Evolutionary conservation across 2,113 vertebrate species (phyloP).

Genomic region (Microcebus lehilahytsara): DNA sequence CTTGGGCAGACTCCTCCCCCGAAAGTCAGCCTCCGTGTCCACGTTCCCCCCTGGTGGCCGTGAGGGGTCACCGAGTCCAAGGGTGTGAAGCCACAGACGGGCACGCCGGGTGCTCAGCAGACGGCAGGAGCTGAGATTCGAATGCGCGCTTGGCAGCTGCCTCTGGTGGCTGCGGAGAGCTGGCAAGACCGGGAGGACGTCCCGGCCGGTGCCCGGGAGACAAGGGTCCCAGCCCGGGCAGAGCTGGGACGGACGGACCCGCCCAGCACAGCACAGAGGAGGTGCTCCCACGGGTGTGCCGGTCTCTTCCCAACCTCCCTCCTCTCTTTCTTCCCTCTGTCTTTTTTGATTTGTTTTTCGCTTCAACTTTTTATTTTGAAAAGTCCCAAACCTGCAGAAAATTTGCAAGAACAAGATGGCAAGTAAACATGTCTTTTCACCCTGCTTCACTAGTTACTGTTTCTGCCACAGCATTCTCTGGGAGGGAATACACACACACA

Average conservation of each 20-base stretch:
- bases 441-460: background rate
- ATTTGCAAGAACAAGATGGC: background rate
- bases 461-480: background rate
- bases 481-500: too few relatives aligned
- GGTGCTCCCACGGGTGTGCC: background rate
- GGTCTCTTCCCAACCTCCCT: background rate
- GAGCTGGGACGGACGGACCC: background rate
- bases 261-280: background rate
- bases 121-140: too few relatives aligned
- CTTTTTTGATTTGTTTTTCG: background rate
- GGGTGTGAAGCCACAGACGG: background rate
- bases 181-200: background rate
- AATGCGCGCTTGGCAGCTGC: background rate
- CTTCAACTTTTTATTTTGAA: background rate
- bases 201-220: background rate
- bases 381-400: background rate
- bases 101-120: fast-evolving
- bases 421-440: fast-evolving
- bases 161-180: too few relatives aligned
- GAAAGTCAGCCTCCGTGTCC: background rate
- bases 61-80: background rate
- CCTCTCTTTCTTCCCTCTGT: background rate
- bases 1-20: background rate
- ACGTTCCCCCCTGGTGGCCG: fast-evolving
- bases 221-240: background rate